Base-by-base conservation (phyloP, 1,140 invertebrate species). In the Pogonomyrmex californicus region DNA sequence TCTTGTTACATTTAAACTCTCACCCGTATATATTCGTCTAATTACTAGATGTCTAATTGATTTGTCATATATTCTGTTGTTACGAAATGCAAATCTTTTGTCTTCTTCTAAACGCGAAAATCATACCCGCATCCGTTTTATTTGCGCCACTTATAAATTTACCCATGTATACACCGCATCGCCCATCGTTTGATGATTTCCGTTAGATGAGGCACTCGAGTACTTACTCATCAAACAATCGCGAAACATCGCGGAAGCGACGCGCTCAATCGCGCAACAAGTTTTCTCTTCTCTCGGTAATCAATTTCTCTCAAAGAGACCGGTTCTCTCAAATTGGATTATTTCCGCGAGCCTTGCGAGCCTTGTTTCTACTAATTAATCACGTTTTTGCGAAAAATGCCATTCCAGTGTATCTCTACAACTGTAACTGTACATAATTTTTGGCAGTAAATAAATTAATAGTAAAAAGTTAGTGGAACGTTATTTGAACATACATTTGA, bases 261-360 rank as follows among this genome's bases (percentile, higher is more conserved):
- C 60, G 49, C 17, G 49, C 63, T 82, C 41, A 76, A 86, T 75
- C 85, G 87, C 65, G 85, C 87, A 90, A 89, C 86, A 14, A 83
- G 87, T 91, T 93, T 92, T 92, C 89, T 91, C 88, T 77, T 87
- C 75, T 65, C 86, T 58, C 51, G 14, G 86, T 87, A 91, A 91
- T 91, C 86, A 91, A 91, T 90, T 92, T 92, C 88, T 89, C 87
- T 88, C 87, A 70, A 81, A 86, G 87, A 90, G 86, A 88, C 75
- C 30, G 41, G 36, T 66, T 79, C 75, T 79, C 81, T 87, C 36
- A 44, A 49, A 41, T 63, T 54, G 49, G 33, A 65, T 77, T 85
- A 17, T 77, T 85, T 85, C 36, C 82, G 44, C 82, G 44, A 82
- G 38, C 23, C 12, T 73, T 23, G 36, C 38, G 10, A 7, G n/a